Conservation (phyloP, 2,888 invertebrate genomes). For the Andrena camellia region DNA sequence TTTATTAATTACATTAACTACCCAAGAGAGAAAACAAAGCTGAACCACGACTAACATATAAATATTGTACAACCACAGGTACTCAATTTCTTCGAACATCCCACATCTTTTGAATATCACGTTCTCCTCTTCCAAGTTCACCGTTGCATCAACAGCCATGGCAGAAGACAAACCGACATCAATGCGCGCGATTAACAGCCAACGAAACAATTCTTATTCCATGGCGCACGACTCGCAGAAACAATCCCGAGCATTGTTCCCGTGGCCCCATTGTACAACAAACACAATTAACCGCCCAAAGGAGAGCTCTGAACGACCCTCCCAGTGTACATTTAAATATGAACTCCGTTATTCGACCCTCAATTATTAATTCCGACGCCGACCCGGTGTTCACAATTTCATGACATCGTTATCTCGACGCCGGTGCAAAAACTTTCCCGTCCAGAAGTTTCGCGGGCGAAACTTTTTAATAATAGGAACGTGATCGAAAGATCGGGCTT, state of each 20-base stretch:
- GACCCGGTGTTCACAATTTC: constrained; percentile 3
- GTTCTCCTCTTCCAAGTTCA: background rate
- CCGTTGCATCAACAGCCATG: background rate
- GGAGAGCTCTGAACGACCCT: constrained; percentile 10
- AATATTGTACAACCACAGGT: background rate
- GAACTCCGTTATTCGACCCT: constrained; percentile 19
- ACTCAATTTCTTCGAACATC: background rate
- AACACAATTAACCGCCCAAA: constrained; percentile 17
- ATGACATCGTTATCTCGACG: constrained; percentile 41
- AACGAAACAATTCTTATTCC: constrained; percentile 10
- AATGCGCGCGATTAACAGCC: constrained; percentile 1
- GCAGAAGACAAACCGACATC: background rate
- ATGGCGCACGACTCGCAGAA: background rate
- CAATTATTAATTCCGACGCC: constrained; percentile 44
- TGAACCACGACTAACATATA: background rate
- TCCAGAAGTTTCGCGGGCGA: constrained; percentile 19
- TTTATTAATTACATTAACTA: background rate
- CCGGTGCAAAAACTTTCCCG: constrained; percentile 9
- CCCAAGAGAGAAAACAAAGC: background rate
- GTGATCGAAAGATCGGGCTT: constrained; percentile 51
- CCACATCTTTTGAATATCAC: background rate
- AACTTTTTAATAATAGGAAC: constrained; percentile 63
- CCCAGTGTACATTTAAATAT: constrained; percentile 22
- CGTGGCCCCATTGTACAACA: constrained; percentile 5
- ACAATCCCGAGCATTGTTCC: constrained; percentile 25